phyloP scores from a whole-genome alignment of 1,140 invertebrate species.

The Trichogramma pretiosum region DNA sequence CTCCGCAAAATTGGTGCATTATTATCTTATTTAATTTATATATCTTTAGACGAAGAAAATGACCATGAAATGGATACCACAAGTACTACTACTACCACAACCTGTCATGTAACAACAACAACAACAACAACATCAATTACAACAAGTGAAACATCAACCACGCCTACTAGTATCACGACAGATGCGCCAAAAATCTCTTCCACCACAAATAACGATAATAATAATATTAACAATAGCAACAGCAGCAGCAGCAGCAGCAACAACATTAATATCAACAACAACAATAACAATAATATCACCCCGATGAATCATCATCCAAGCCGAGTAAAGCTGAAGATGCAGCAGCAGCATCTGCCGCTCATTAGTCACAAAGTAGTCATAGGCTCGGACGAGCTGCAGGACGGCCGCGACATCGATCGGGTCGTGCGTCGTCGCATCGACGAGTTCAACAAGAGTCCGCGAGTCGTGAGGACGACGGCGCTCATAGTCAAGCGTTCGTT shows the following conservation, averaged over 20 bases:
- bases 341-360: conserved; percentile 37
- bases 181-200: conserved; percentile 38
- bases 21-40: no score
- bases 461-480: conserved; percentile 39
- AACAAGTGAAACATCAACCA: conserved; percentile 16
- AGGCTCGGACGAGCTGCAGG: conserved; percentile 38
- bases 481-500: conserved; percentile 41
- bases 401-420: conserved; percentile 37
- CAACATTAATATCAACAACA: conserved; percentile 34
- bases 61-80: conserved; percentile 43
- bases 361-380: conserved; percentile 46
- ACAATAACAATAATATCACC: conserved; percentile 34
- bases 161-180: conserved; percentile 24
- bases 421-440: conserved; percentile 39
- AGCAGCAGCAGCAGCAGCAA: conserved; percentile 34
- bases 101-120: conserved; percentile 21
- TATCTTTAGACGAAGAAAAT: conserved; percentile 46
- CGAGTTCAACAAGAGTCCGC: conserved; percentile 37
- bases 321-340: no score
- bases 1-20: no score
- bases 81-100: conserved; percentile 34
- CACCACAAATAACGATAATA: no score
- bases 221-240: no score
- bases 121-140: conserved; percentile 19
- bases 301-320: no score